Evolutionary conservation across 1,140 invertebrate species (phyloP).

Genomic region (Rhagoletis pomonella): DNA sequence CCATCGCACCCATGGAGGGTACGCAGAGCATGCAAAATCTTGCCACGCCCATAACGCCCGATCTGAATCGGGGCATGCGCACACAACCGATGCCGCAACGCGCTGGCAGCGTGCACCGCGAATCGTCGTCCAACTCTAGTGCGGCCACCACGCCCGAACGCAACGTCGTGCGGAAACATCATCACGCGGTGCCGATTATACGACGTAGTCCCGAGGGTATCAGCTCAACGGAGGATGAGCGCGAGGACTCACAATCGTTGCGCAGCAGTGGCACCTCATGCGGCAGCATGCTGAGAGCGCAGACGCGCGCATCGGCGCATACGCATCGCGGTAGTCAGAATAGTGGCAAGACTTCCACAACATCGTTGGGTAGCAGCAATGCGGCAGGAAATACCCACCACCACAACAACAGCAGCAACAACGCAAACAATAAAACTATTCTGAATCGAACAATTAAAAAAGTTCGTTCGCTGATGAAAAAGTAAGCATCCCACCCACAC

Average conservation of each 20-base stretch:
- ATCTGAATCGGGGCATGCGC: constrained; percentile 60
- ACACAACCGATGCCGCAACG: constrained; percentile 44
- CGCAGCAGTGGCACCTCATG: constrained; percentile 48
- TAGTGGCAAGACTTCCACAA: constrained; percentile 66
- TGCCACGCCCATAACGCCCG: constrained; percentile 66
- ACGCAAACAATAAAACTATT: constrained; percentile 76
- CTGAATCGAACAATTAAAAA: constrained; percentile 84
- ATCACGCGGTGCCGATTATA: constrained; percentile 9
- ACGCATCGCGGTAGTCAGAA: constrained; percentile 70
- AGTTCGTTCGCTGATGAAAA: constrained; percentile 81
- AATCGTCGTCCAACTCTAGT: constrained; percentile 57
- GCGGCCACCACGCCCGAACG: constrained; percentile 54
- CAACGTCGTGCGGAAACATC: constrained; percentile 48
- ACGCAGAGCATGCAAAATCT: constrained; percentile 74
- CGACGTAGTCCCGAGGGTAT: constrained; percentile 71
- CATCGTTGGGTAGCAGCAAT: constrained; percentile 58
- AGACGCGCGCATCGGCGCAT: constrained; percentile 68
- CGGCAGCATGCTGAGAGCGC: constrained; percentile 57
- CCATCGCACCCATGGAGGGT: constrained; percentile 66
- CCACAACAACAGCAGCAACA: constrained; percentile 68
- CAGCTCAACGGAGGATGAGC: constrained; percentile 70
- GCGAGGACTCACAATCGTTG: constrained; percentile 62
- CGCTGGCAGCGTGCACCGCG: not conserved
- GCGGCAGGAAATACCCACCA: constrained; percentile 71
- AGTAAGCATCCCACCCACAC: constrained; percentile 73